These are phyloP conservation scores for Microcebus griseorufus DNA, from an alignment of 2,113 vertebrate species.

Conservation along the genomic window DNA sequence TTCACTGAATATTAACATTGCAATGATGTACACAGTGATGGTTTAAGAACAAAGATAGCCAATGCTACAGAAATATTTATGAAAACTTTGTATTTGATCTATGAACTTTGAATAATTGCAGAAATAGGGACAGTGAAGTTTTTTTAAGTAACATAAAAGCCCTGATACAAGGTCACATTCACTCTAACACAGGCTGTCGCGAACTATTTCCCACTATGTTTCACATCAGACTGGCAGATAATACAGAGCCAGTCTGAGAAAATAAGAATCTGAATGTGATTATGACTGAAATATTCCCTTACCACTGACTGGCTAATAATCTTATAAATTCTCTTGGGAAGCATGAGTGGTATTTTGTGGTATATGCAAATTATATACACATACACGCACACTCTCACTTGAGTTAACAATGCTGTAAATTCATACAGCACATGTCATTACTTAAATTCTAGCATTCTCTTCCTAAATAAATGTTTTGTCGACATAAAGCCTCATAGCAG, in stretches of 20 bases:
- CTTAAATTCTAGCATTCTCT: conserved; percentile 6
- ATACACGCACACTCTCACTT: background rate
- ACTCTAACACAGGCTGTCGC: background rate
- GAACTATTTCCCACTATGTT: background rate
- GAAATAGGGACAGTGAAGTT: background rate
- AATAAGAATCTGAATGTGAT: background rate
- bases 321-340: background rate
- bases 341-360: background rate
- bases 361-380: background rate
- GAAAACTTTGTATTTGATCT: background rate
- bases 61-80: background rate
- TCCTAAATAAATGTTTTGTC: background rate
- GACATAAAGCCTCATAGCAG: background rate
- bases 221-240: background rate
- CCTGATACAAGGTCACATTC: background rate
- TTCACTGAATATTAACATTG: background rate
- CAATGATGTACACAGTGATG: background rate
- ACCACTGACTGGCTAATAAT: background rate
- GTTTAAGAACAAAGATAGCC: background rate
- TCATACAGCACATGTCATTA: background rate
- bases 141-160: conserved; percentile 5
- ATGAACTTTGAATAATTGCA: background rate
- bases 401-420: background rate
- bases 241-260: background rate
- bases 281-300: background rate